These are phyloP conservation scores for Corythaixoides concolor DNA, from an alignment of 2,113 vertebrate genomes.

Conservation along the genomic window DNA sequence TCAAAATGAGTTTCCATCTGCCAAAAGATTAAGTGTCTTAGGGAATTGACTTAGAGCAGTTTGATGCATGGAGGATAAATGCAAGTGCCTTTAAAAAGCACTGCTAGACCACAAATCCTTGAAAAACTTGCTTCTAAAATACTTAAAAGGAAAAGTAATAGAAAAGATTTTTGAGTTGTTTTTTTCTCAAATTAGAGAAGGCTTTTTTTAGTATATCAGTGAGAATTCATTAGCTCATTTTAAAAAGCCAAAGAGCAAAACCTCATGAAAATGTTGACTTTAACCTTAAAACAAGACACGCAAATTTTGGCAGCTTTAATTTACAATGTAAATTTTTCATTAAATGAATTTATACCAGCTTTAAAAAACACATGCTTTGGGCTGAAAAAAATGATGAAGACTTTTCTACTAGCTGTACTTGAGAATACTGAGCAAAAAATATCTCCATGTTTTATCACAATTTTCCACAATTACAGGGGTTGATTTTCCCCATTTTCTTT, in stretches of 20 bases:
- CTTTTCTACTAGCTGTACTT: background rate
- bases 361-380: background rate
- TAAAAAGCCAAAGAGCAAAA: background rate
- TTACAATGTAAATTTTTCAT: background rate
- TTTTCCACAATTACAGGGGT: background rate
- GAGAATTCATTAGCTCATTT: background rate
- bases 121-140: conserved; percentile 14
- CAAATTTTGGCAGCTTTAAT: background rate
- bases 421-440: background rate
- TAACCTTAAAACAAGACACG: background rate
- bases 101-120: background rate
- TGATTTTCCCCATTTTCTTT: background rate
- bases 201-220: background rate
- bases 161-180: background rate
- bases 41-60: conserved; percentile 28
- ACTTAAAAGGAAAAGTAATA: background rate
- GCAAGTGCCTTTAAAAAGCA: conserved; percentile 16
- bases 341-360: background rate
- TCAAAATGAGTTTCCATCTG: conserved; percentile 51
- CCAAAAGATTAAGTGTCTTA: conserved; percentile 46
- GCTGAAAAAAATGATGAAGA: background rate
- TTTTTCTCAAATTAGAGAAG: background rate
- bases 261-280: background rate
- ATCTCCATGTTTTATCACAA: background rate
- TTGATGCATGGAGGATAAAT: conserved; percentile 25